Conservation (phyloP, 2,797 vertebrate genomes). For the Enteromius unitaeniatus region DNA sequence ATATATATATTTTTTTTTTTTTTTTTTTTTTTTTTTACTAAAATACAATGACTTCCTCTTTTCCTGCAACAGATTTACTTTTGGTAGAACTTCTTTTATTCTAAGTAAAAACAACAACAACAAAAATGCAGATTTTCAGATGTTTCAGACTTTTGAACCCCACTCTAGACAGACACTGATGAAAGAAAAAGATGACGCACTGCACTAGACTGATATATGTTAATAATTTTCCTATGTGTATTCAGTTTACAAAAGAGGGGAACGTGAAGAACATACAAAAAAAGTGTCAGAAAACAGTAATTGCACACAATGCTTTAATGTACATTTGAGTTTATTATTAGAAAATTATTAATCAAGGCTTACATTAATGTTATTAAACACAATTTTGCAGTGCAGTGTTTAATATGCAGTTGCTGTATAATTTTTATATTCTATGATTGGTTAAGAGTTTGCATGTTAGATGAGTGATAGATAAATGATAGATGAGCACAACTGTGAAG, state of each 20-base stretch:
- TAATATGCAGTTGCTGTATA: not conserved
- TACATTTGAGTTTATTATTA: not conserved
- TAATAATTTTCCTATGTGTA: constrained; percentile 2
- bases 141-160: constrained; percentile 21
- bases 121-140: not conserved
- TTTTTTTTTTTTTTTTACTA: too few relatives aligned
- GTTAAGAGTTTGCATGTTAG: not conserved
- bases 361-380: not conserved
- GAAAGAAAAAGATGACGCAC: not conserved
- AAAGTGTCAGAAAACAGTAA: not conserved
- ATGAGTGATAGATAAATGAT: too few relatives aligned
- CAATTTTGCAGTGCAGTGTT: too few relatives aligned
- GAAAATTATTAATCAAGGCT: not conserved
- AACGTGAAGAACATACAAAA: not conserved
- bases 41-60: not conserved
- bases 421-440: not conserved
- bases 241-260: not conserved
- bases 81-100: not conserved
- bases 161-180: constrained; percentile 1
- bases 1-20: too few relatives aligned
- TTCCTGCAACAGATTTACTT: not conserved
- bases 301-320: not conserved
- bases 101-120: not conserved
- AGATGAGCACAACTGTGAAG: not conserved
- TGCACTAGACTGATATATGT: not conserved